phyloP scores from a whole-genome alignment of 2,113 vertebrate species.

The Poicephalus meyeri region DNA sequence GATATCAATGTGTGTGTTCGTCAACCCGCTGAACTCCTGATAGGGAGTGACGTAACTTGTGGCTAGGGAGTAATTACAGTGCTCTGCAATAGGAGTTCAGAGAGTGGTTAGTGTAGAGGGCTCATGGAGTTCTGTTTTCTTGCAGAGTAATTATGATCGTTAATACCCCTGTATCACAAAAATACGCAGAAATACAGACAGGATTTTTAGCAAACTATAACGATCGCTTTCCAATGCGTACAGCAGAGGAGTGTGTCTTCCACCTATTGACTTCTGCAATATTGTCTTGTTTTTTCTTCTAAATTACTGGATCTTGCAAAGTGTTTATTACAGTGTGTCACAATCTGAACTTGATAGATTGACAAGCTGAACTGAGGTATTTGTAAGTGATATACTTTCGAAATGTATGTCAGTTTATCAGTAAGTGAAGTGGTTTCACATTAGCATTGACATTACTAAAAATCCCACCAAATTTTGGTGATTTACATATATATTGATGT shows the following conservation, averaged over 20 bases:
- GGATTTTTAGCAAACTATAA: not conserved
- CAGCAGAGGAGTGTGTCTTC: not conserved
- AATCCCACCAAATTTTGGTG: not conserved
- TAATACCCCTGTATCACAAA: not conserved
- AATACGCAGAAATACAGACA: not conserved
- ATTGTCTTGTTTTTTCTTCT: not conserved
- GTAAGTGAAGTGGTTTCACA: not conserved
- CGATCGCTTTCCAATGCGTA: fast-evolving
- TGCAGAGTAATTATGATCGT: not conserved
- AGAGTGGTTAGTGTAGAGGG: slow-evolving; percentile 38
- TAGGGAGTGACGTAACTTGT: slow-evolving; percentile 30
- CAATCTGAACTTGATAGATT: not conserved
- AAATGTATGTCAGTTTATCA: not conserved
- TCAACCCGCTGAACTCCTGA: not conserved
- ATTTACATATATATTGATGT: not conserved
- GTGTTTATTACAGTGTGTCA: not conserved
- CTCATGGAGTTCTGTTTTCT: not conserved
- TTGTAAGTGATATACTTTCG: not conserved
- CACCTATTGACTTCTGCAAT: not conserved
- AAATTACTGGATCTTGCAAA: not conserved
- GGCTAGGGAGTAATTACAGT: slow-evolving; percentile 33
- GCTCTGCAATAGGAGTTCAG: slow-evolving; percentile 12
- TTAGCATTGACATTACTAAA: not conserved
- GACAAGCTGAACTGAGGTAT: not conserved
- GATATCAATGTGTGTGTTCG: not conserved